Base-by-base conservation (phyloP, 1,140 invertebrate species). In the Heliconius eleuchia region DNA sequence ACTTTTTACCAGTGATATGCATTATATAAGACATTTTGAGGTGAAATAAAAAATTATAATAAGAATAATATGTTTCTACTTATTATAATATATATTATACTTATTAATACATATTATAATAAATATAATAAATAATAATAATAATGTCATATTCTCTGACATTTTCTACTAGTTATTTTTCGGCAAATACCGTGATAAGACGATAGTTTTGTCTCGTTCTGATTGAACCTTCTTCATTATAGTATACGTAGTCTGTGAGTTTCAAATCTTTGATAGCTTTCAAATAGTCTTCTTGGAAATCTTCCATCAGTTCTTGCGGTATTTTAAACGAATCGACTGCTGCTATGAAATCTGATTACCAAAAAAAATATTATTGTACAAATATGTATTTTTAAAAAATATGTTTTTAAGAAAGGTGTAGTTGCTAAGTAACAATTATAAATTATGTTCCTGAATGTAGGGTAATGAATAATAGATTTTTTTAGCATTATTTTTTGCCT, bases 301-400 rank as follows among this genome's bases (percentile, higher is more conserved):
- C 95, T 23, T 96, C 94, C 55, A 96, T 95, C 7, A 96, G 80
- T 1, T 95, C 88, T 0, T 93, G 83, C 0, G 97, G 96, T 77
- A 98, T 96, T 70, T 97, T 86, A 84, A 98, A 98, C 0, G 97
- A 97, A 87, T 97, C 97, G 5, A 98, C 96, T 0, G 97, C 97
- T 78, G 94, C 94, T 0, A 96, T 94, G 37, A 97, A 96, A 84
- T 96, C 97, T 97, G 86, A 46, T 87, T 86, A 71, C 55, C 66
- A 37, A 42, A n/a, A 74, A 74, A 71, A 60, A 16, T 0, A 46
- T 46, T 46, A 46, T 46, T 42, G 42, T 13, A n/a, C 2, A 23
- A 57, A 60, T 55, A 60, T 9, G 27, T 37, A 37, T 37, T 7
- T 23, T 27, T 13, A n/a, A 55, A 55, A 19, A 55, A 37, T n/a